Base-by-base conservation (phyloP, 2,797 vertebrate genomes). In the Morus bassanus region DNA sequence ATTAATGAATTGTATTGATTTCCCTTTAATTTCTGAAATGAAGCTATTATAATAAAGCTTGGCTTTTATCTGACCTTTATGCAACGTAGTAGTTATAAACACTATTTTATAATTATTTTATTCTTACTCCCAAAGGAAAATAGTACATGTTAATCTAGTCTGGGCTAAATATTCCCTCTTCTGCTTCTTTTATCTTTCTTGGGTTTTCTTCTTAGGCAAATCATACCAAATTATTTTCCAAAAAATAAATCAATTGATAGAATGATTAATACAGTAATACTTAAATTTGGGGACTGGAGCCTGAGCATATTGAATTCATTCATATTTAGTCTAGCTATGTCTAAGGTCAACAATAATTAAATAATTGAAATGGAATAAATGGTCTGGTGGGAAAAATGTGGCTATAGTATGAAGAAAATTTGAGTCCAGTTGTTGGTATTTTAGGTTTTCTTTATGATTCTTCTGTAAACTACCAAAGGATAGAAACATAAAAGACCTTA, bases 1-100 rank as follows among this genome's bases (percentile, higher is more conserved):
- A 48, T 57, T 95, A 95, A 91, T 95, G 84, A 95, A 92, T 89
- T 83, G 50, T 94, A 96, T 95, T 95, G 94, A 96, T 96, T 95
- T 92, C 35, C 18, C 33, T 93, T 92, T 96, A 89, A 93, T 93
- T 92, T 95, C 78, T 89, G 53, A 93, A 91, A 91, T 85, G 79
- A 95, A 77, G 68, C 51, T 91, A 85, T 95, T 96, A 83, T 89
- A 94, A 95, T 87, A 96, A 87, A 95, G 37, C 30, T 91, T 74
- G 67, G 86, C 60, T 94, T 95, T 89, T 92, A 77, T 92, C 87
- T 93, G 90, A 96, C 90, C 86, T 91, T 95, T 91, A 80, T 85
- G 72, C 60, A 72, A 79, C 65, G 57, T 80, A 43, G 45, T 80
- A 91, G 92, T 95, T 93, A 93, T 89, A 95, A 95, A 80, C 46